Evolutionary conservation across 2,888 invertebrate species (phyloP).

Genomic region (Pheosia gnoma): DNA sequence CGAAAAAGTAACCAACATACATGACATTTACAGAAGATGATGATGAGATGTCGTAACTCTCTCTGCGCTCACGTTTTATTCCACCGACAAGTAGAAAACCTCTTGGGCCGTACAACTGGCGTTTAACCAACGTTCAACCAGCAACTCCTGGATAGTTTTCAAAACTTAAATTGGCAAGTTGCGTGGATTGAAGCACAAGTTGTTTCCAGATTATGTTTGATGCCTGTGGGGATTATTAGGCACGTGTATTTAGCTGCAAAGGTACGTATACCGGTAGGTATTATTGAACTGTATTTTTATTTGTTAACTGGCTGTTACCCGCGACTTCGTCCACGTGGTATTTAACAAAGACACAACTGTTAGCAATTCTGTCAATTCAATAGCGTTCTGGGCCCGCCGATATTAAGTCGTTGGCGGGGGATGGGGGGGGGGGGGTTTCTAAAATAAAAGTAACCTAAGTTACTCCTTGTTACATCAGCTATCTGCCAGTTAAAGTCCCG

Average conservation of each 20-base stretch:
- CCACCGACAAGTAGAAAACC: conserved; percentile 39
- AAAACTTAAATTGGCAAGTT: conserved; percentile 72
- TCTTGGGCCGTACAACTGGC: conserved; percentile 47
- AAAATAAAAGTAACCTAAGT: no score
- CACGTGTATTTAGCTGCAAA: not conserved
- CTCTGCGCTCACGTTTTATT: conserved; percentile 12
- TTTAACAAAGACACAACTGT: no score
- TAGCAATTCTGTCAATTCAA: no score
- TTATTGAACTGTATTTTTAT: not conserved
- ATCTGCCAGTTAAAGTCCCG: no score
- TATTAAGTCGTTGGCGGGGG: no score
- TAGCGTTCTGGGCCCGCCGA: no score
- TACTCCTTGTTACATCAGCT: no score
- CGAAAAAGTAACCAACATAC: no score
- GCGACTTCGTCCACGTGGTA: no score
- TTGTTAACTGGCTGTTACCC: no score
- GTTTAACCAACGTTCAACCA: conserved; percentile 65
- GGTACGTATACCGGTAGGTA: not conserved
- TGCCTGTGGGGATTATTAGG: conserved; percentile 17
- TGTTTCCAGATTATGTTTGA: conserved; percentile 50
- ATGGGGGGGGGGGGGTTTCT: no score
- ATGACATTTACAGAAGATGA: no score
- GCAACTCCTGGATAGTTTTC: conserved; percentile 65
- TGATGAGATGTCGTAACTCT: not conserved
- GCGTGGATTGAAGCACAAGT: conserved; percentile 45